Evolutionary conservation across 2,797 vertebrate genomes (phyloP).

Genomic region (Acanthis flammea): DNA sequence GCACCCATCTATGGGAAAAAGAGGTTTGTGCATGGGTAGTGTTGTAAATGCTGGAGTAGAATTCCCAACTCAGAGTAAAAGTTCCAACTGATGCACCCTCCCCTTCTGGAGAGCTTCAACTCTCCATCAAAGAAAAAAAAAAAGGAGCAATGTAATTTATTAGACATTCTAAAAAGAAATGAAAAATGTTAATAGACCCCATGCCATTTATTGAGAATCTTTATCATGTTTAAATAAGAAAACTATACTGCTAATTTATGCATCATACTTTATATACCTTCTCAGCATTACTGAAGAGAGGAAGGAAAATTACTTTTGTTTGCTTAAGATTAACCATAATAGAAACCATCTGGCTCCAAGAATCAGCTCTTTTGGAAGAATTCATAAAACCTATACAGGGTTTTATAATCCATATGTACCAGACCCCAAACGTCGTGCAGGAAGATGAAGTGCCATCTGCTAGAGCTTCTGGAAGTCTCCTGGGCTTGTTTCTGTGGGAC

Average conservation of each 20-base stretch:
- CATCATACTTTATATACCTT: background rate
- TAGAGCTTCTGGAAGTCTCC: background rate
- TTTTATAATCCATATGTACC: background rate
- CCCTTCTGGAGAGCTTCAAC: background rate
- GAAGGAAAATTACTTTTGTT: background rate
- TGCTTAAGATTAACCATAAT: background rate
- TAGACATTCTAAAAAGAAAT: background rate
- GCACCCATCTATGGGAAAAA: background rate
- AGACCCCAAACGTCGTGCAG: rapidly evolving
- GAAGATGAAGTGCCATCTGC: background rate
- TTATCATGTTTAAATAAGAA: background rate
- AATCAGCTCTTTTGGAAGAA: background rate
- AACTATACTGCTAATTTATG: background rate
- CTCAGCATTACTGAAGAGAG: background rate
- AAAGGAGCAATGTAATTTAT: background rate
- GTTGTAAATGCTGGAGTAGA: background rate
- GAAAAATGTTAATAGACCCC: background rate
- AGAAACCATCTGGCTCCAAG: background rate
- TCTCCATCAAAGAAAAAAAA: background rate
- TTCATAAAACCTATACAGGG: background rate
- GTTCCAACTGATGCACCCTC: rapidly evolving
- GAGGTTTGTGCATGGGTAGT: background rate
- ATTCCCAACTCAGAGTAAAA: background rate
- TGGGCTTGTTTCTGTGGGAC: background rate
- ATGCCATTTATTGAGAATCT: background rate